A percentile compares a stretch with the other conserved stretches of the same genome.
phyloP scores from a whole-genome alignment of 2,113 vertebrate genomes.

The Elanoides forficatus region DNA sequence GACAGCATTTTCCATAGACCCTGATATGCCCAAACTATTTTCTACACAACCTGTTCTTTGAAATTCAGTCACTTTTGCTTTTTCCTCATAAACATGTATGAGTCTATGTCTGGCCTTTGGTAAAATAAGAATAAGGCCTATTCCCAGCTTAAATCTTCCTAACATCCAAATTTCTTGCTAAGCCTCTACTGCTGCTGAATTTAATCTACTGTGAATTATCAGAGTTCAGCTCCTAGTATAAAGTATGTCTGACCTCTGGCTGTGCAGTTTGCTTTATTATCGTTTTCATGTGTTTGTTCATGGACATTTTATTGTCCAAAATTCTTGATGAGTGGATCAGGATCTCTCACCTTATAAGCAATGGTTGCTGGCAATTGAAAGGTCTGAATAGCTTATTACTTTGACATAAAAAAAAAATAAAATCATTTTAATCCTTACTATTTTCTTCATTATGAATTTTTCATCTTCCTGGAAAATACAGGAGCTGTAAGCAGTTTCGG shows the following conservation, averaged over 20 bases:
- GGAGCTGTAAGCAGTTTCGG: neutral
- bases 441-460: neutral
- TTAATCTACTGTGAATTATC: constrained; percentile 45
- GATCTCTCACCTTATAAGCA: neutral
- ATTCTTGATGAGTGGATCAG: neutral
- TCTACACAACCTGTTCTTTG: neutral
- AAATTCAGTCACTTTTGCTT: constrained; percentile 52
- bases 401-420: neutral
- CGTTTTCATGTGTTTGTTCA: neutral
- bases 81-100: constrained; percentile 56
- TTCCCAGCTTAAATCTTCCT: constrained; percentile 49
- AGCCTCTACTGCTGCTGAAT: constrained; percentile 35
- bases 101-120: constrained; percentile 38
- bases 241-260: constrained; percentile 25
- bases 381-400: neutral
- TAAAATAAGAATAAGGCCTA: constrained; percentile 46
- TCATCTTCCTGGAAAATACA: neutral
- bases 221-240: neutral
- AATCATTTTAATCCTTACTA: neutral
- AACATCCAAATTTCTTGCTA: constrained; percentile 47
- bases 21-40: neutral
- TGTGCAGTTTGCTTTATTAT: constrained; percentile 19
- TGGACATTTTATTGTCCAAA: neutral
- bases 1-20: constrained; percentile 35
- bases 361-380: neutral